Percentiles rank a stretch among this genome's conserved stretches.
Conservation (phyloP, 2,113 vertebrate species). For the Australoheros scitulus region DNA sequence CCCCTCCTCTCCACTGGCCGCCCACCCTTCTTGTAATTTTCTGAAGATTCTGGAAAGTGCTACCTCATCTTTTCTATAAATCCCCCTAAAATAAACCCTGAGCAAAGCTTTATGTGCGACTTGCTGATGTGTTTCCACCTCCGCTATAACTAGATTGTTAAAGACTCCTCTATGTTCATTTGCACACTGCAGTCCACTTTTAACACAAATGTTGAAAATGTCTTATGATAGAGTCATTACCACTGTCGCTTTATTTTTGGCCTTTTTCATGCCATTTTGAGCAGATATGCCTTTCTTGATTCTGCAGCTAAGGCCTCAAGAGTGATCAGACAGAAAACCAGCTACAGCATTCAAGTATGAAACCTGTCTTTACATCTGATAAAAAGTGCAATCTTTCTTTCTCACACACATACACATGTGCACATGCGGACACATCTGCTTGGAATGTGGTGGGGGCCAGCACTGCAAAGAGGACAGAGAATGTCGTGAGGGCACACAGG, state of each 20-base stretch:
- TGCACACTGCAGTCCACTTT: neutral
- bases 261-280: constrained; percentile 5
- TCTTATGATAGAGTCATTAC: constrained; percentile 24
- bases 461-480: constrained; percentile 53
- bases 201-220: neutral
- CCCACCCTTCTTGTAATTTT: constrained; percentile 59
- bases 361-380: constrained; percentile 13
- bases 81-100: constrained; percentile 32
- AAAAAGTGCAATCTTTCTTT: constrained; percentile 18
- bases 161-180: constrained; percentile 7
- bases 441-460: constrained; percentile 42
- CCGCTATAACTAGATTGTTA: constrained; percentile 5
- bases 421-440: constrained; percentile 55
- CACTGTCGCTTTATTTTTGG: constrained; percentile 18
- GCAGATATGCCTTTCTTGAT: constrained; percentile 3
- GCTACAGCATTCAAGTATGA: constrained; percentile 20
- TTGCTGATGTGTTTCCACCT: constrained; percentile 49
- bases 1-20: constrained; percentile 11
- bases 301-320: neutral
- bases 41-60: constrained; percentile 68
- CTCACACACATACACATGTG: neutral
- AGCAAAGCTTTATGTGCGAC: constrained; percentile 40
- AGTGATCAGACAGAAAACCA: constrained; percentile 44
- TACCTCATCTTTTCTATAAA: constrained; percentile 73
- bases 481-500: constrained; percentile 42